Percentiles rank a stretch among this genome's conserved stretches.
Conservation (phyloP, 2,888 invertebrate genomes). For the Micoletzkya japonica region DNA sequence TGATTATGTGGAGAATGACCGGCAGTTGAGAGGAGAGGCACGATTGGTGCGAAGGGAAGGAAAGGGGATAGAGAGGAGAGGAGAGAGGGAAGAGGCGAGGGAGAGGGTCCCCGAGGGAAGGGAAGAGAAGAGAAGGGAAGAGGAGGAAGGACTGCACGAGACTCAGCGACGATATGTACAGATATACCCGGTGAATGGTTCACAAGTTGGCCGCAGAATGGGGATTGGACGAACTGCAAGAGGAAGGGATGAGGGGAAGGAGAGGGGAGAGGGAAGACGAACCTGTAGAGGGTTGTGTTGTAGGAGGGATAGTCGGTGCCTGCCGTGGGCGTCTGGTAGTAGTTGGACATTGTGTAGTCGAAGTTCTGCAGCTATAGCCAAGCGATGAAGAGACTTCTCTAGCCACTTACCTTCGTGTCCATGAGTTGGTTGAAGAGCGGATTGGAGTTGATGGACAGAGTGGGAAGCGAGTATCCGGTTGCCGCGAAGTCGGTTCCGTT, state of each 20-base stretch:
- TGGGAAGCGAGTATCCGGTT: constrained; percentile 4
- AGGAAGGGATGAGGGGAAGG: not conserved
- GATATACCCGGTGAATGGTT: constrained; percentile 20
- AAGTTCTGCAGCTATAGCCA: not conserved
- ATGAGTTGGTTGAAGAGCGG: constrained; percentile 27
- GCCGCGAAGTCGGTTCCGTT: constrained; percentile 2
- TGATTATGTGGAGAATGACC: too few species aligned
- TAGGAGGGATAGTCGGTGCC: constrained; percentile 7
- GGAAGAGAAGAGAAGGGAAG: constrained; percentile 4
- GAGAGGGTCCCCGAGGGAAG: not conserved
- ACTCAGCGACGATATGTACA: not conserved
- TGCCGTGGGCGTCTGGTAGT: not conserved
- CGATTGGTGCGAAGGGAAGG: not conserved
- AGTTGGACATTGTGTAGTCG: constrained; percentile 23
- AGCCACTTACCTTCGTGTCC: constrained; percentile 10
- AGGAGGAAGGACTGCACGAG: not conserved
- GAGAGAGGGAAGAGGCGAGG: not conserved
- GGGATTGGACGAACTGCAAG: constrained; percentile 52
- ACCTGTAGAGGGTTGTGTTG: constrained; percentile 37
- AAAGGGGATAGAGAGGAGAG: not conserved
- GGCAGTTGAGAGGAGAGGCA: not conserved
- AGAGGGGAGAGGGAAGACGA: not conserved
- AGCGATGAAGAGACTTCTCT: not conserved
- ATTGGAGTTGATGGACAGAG: constrained; percentile 7
- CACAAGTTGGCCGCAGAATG: constrained; percentile 53